Evolutionary conservation across 2,888 invertebrate genomes (phyloP).

Genomic region (Geophilus truncorum): DNA sequence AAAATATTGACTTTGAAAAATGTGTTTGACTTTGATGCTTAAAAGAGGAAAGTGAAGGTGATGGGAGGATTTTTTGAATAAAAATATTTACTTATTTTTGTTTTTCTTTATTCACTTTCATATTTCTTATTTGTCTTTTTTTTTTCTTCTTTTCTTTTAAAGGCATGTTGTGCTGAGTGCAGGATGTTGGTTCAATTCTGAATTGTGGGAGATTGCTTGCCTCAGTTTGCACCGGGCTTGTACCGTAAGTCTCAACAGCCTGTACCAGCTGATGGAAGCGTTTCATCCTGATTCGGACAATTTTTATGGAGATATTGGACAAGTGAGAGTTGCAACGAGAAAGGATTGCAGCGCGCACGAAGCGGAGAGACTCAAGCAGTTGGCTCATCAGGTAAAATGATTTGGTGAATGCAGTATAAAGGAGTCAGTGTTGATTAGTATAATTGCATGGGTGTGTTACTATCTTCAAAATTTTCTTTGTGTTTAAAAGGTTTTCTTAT

Average conservation of each 20-base stretch:
- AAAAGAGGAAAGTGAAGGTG: too few relatives aligned
- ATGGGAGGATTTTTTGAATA: too few relatives aligned
- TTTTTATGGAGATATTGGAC: slow-evolving; percentile 79
- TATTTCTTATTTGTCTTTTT: not conserved
- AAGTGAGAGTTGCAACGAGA: slow-evolving; percentile 88
- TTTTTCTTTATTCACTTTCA: too few relatives aligned
- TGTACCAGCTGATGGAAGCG: slow-evolving; percentile 81
- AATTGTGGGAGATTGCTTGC: slow-evolving; percentile 82
- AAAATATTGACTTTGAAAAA: slow-evolving; percentile 22
- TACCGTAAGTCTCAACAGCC: slow-evolving; percentile 69
- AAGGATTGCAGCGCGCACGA: slow-evolving; percentile 79
- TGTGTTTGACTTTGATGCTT: not conserved
- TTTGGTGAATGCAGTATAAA: not conserved
- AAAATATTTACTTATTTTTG: not conserved
- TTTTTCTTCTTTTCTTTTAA: slow-evolving; percentile 15
- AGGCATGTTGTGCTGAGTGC: slow-evolving; percentile 64
- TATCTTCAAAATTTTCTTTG: slow-evolving; percentile 22
- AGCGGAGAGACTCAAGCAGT: slow-evolving; percentile 74
- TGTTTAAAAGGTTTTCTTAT: slow-evolving; percentile 56
- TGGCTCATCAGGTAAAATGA: slow-evolving; percentile 79
- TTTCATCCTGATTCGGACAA: slow-evolving; percentile 88
- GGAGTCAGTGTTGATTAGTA: too few relatives aligned
- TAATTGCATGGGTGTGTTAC: too few relatives aligned
- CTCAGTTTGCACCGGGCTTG: slow-evolving; percentile 76
- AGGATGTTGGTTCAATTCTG: slow-evolving; percentile 64